A percentile compares a stretch with the other conserved stretches of the same genome.
Conservation (phyloP, 2,113 vertebrate genomes). For the Tretioscincus oriximinensis region DNA sequence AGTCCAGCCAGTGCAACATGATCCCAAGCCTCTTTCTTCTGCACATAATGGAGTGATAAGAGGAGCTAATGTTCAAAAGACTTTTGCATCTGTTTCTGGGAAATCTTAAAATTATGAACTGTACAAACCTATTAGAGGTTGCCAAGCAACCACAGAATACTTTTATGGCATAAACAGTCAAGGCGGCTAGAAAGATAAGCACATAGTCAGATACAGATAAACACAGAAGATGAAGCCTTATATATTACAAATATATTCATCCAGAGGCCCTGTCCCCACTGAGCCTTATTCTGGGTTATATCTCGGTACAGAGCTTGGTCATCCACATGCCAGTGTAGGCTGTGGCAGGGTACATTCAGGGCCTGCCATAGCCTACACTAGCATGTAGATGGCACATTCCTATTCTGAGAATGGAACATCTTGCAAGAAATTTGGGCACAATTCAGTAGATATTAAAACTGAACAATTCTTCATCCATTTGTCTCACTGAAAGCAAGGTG, state of each 20-base stretch:
- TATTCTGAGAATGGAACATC: background rate
- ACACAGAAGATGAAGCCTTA: background rate
- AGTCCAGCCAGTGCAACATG: no score
- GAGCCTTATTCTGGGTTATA: no score
- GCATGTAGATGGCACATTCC: no score
- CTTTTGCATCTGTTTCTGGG: background rate
- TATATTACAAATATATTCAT: background rate
- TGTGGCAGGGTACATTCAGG: no score
- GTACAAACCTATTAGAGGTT: background rate
- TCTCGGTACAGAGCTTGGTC: no score
- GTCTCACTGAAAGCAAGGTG: background rate
- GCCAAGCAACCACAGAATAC: slow-evolving; percentile 17
- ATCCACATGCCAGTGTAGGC: no score
- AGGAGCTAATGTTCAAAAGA: slow-evolving; percentile 1
- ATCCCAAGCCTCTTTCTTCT: no score
- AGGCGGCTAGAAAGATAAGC: background rate
- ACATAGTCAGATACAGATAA: no score
- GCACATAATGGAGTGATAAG: background rate
- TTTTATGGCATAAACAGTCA: background rate
- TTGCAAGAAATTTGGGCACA: slow-evolving; percentile 3
- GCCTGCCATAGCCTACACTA: no score
- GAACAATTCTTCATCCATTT: slow-evolving; percentile 14
- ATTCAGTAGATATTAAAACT: slow-evolving; percentile 34
- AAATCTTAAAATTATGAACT: background rate
- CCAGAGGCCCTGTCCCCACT: no score